Percentiles rank a stretch among this genome's conserved stretches.
These are phyloP conservation scores for Mormyrus proboscirostris DNA, from an alignment of 2,797 vertebrate genomes.

Conservation along the genomic window DNA sequence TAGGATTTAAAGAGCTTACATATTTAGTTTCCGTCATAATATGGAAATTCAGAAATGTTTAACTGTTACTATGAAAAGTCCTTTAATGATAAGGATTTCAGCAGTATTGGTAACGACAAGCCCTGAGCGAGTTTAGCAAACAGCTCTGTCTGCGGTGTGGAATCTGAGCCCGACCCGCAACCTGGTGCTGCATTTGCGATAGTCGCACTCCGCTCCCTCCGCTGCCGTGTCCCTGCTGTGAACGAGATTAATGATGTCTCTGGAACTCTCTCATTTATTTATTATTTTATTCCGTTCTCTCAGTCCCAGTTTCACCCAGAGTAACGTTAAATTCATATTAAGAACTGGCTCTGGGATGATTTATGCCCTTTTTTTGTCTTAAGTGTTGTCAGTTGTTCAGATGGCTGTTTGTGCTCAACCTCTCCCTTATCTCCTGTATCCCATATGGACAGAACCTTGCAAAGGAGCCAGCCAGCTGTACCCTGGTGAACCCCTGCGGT, in stretches of 20 bases:
- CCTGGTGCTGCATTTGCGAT: not conserved
- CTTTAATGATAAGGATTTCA: not conserved
- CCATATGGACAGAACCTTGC: slow-evolving; percentile 27
- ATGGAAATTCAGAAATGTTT: not conserved
- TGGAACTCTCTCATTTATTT: slow-evolving; percentile 28
- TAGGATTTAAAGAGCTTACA: not conserved
- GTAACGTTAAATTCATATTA: slow-evolving; percentile 30
- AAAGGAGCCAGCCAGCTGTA: slow-evolving; percentile 23
- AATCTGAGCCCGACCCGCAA: not conserved
- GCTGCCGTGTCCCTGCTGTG: not conserved
- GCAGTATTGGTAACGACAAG: not conserved
- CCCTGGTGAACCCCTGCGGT: not conserved
- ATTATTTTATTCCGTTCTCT: not conserved
- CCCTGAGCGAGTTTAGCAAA: not conserved
- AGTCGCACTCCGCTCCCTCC: not conserved
- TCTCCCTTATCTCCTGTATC: not conserved
- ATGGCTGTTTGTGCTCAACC: not conserved
- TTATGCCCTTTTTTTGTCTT: not conserved
- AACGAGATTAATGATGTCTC: slow-evolving; percentile 5
- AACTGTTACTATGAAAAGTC: not conserved
- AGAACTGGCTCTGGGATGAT: not conserved
- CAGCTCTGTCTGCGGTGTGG: not conserved
- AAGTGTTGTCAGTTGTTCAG: not conserved
- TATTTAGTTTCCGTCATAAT: not conserved
- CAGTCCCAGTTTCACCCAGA: not conserved